Evolutionary conservation across 1,140 invertebrate genomes (phyloP).

Genomic region (Lepidurus couesii): DNA sequence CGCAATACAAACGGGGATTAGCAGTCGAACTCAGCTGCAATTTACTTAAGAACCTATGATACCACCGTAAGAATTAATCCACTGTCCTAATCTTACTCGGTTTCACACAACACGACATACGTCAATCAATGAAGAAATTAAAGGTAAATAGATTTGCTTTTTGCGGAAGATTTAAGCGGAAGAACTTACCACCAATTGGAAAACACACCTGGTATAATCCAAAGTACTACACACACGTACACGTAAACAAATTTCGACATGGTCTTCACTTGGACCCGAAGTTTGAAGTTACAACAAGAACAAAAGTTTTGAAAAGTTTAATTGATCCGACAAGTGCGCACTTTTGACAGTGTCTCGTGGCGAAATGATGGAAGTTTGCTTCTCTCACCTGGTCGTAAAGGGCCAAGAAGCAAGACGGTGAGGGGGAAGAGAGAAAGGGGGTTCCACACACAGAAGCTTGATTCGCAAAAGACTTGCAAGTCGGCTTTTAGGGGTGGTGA

Average conservation of each 20-base stretch:
- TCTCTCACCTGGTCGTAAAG: slow-evolving; percentile 9
- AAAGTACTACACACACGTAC: background rate
- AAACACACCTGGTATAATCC: background rate
- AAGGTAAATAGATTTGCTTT: too few species aligned
- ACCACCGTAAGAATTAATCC: too few species aligned
- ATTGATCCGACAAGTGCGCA: slow-evolving; percentile 2
- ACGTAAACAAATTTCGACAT: background rate
- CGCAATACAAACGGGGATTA: slow-evolving; percentile 45
- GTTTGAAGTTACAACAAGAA: background rate
- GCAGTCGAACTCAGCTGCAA: slow-evolving; percentile 38
- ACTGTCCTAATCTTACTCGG: too few species aligned
- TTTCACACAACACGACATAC: too few species aligned
- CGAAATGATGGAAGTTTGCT: slow-evolving; percentile 8
- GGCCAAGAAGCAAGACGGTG: background rate
- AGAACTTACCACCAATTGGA: slow-evolving; percentile 7
- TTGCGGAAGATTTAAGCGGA: background rate
- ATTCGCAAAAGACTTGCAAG: slow-evolving; percentile 22
- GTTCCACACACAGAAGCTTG: background rate
- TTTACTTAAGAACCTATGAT: slow-evolving; percentile 38
- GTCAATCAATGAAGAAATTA: too few species aligned
- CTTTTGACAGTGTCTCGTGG: slow-evolving; percentile 1
- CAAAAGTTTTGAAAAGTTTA: background rate
- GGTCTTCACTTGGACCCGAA: background rate
- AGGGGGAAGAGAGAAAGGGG: background rate
- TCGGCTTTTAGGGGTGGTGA: background rate